These are phyloP conservation scores for Pseudobourletiella spinata DNA, from an alignment of 1,140 invertebrate species.

Conservation along the genomic window DNA sequence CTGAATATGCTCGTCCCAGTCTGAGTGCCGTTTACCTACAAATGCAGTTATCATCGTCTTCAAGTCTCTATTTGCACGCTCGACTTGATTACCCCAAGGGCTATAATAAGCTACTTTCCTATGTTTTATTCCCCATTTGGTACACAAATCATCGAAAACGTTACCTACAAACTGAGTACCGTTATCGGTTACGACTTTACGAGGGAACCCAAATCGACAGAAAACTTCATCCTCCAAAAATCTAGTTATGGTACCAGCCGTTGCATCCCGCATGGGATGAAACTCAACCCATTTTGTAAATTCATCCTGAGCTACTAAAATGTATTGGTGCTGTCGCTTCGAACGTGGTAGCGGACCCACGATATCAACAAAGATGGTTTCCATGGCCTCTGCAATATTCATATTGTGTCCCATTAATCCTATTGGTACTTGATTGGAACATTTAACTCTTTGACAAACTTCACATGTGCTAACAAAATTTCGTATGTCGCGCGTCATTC, in stretches of 20 bases:
- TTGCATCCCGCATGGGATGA: conserved; percentile 34
- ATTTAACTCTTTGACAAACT: conserved; percentile 23
- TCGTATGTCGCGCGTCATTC: conserved; percentile 19
- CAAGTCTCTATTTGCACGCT: conserved; percentile 43
- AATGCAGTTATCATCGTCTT: conserved; percentile 41
- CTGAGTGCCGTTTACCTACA: conserved; percentile 38
- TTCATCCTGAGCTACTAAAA: conserved; percentile 38
- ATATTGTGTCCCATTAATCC: background rate
- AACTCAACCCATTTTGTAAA: conserved; percentile 38
- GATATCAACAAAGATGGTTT: conserved; percentile 25
- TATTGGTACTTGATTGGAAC: background rate
- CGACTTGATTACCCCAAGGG: conserved; percentile 41
- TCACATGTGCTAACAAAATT: conserved; percentile 25
- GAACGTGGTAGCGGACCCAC: conserved; percentile 25
- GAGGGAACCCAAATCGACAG: conserved; percentile 36
- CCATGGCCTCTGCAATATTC: conserved; percentile 9
- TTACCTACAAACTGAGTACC: conserved; percentile 24
- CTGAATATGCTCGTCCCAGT: conserved; percentile 39
- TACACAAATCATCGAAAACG: conserved; percentile 7
- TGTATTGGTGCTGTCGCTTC: conserved; percentile 26
- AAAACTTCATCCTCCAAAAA: conserved; percentile 36
- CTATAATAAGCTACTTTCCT: conserved; percentile 39
- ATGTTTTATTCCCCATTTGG: conserved; percentile 12
- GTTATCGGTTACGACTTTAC: conserved; percentile 38
- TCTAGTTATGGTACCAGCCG: conserved; percentile 36